Percentiles rank a stretch among this genome's conserved stretches.
Evolutionary conservation across 1,140 invertebrate species (phyloP).

Genomic region (Pseudoatta argentina): DNA sequence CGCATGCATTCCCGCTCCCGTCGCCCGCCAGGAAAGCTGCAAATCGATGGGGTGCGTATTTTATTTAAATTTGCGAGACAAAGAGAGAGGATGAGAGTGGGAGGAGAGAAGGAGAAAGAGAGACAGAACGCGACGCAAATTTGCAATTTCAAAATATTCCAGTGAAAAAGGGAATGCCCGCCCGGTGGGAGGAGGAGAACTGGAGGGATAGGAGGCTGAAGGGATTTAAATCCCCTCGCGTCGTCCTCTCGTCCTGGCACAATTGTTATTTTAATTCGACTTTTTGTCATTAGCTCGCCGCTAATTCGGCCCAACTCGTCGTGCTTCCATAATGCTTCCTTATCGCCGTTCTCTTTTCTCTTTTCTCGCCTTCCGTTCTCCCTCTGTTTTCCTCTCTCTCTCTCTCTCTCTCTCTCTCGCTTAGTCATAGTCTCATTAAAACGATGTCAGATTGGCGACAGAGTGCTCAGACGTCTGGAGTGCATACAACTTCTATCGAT

Average conservation of each 20-base stretch:
- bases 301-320: slow-evolving; percentile 74
- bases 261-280: slow-evolving; percentile 82
- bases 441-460: slow-evolving; percentile 54
- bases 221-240: slow-evolving; percentile 52
- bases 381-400: not conserved
- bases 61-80: slow-evolving; percentile 54
- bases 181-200: not conserved
- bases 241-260: slow-evolving; percentile 54
- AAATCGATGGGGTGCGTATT: slow-evolving; percentile 65
- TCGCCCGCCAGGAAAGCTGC: slow-evolving; percentile 26
- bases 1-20: not conserved
- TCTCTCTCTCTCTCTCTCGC: not conserved
- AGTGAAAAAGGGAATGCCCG: slow-evolving; percentile 37
- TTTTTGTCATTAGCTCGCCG: slow-evolving; percentile 81
- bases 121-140: slow-evolving; percentile 39
- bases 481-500: slow-evolving; percentile 33
- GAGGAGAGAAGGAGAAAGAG: slow-evolving; percentile 9
- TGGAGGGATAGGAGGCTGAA: not conserved
- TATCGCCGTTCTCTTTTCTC: slow-evolving; percentile 46
- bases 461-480: slow-evolving; percentile 55
- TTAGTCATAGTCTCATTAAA: slow-evolving; percentile 49
- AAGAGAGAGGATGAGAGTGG: not conserved
- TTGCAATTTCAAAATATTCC: slow-evolving; percentile 65
- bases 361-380: not conserved
- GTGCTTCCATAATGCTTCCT: slow-evolving; percentile 60